These are phyloP conservation scores for Archocentrus centrarchus DNA, from an alignment of 2,113 vertebrate genomes.

Conservation along the genomic window DNA sequence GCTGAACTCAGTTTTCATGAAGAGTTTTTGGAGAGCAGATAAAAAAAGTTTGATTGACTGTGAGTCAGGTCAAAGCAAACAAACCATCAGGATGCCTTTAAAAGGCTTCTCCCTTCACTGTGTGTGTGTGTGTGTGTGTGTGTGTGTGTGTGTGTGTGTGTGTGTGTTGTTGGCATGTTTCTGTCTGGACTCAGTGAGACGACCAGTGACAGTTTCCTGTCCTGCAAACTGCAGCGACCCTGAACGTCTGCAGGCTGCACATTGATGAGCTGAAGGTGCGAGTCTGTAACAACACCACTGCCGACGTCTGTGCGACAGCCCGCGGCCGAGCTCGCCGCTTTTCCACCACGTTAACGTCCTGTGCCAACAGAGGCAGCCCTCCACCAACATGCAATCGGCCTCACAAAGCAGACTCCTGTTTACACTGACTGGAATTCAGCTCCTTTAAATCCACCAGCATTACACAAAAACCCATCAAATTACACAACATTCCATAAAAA, in stretches of 20 bases:
- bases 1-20: neutral
- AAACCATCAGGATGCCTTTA: neutral
- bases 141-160: no score
- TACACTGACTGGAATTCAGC: neutral
- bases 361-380: neutral
- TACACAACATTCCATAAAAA: constrained; percentile 3
- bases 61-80: neutral
- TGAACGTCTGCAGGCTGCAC: neutral
- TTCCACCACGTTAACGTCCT: neutral
- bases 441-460: neutral
- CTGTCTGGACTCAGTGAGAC: neutral
- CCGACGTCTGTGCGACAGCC: neutral
- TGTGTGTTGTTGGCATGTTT: neutral
- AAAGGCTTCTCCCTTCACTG: no score
- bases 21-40: neutral
- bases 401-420: neutral
- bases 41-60: neutral
- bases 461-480: neutral
- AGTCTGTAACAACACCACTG: neutral
- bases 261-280: neutral
- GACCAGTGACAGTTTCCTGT: neutral
- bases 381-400: neutral
- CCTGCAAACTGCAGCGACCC: neutral
- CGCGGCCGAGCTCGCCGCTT: neutral
- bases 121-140: no score